Evolutionary conservation across 2,113 vertebrate genomes (phyloP).

Genomic region (Taxidea taxus): DNA sequence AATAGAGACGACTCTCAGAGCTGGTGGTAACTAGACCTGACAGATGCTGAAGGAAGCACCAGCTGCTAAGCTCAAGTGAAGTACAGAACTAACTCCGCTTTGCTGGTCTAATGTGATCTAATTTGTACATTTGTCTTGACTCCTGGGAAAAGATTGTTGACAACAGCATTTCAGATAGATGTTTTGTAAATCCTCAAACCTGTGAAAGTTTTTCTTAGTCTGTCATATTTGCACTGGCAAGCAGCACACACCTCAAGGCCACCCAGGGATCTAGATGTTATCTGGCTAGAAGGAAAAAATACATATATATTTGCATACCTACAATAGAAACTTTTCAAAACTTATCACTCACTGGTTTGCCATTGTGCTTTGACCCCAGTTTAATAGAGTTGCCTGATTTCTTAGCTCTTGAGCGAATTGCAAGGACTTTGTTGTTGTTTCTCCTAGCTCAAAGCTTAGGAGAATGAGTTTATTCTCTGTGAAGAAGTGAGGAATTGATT

Average conservation of each 20-base stretch:
- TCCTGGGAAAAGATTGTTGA: neutral
- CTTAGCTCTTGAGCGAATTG: neutral
- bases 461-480: neutral
- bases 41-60: neutral
- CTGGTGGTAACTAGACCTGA: conserved; percentile 10
- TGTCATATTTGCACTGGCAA: neutral
- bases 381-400: neutral
- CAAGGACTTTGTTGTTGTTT: neutral
- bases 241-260: neutral
- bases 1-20: neutral
- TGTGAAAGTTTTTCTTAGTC: neutral
- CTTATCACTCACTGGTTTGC: neutral
- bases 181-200: neutral
- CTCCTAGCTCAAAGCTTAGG: neutral
- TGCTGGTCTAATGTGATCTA: neutral
- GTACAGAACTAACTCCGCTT: neutral
- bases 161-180: neutral
- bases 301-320: neutral
- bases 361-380: neutral
- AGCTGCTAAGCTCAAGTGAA: conserved; percentile 22
- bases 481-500: neutral
- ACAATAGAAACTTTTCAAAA: neutral
- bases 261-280: no score
- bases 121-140: conserved; percentile 14
- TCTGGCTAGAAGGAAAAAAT: neutral